phyloP scores from a whole-genome alignment of 2,113 vertebrate species.

The Eira barbara region DNA sequence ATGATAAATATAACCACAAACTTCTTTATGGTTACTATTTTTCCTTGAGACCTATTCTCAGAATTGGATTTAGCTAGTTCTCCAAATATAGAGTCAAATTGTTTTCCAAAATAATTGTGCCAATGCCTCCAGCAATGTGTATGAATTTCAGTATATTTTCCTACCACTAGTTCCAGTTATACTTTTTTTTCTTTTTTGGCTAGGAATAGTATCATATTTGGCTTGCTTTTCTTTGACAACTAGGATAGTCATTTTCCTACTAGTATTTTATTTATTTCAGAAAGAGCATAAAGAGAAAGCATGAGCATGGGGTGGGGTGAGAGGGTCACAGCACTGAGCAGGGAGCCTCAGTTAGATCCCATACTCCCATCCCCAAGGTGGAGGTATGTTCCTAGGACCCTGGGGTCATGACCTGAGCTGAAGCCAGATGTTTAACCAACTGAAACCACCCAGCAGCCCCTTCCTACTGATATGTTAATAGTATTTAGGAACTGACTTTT shows the following conservation, averaged over 20 bases:
- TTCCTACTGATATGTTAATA: background rate
- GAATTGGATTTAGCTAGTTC: background rate
- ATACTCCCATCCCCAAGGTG: too few relatives aligned
- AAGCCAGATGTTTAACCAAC: too few relatives aligned
- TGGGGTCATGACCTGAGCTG: too few relatives aligned
- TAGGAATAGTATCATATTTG: background rate
- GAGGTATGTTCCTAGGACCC: too few relatives aligned
- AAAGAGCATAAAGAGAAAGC: background rate
- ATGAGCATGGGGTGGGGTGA: background rate
- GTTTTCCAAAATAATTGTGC: background rate
- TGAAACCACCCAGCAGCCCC: too few relatives aligned
- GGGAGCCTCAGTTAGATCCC: too few relatives aligned
- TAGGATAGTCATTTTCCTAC: background rate
- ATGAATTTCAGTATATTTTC: background rate
- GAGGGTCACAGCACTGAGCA: too few relatives aligned
- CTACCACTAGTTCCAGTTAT: background rate
- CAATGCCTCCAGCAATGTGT: background rate
- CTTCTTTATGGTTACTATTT: background rate
- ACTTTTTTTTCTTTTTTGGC: background rate
- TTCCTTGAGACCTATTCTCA: background rate
- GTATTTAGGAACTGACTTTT: background rate
- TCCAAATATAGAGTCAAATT: background rate
- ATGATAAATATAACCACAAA: background rate
- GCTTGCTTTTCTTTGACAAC: background rate
- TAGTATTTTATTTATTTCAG: background rate